Conservation (phyloP, 1,140 invertebrate genomes). For the Spodoptera frugiperda region DNA sequence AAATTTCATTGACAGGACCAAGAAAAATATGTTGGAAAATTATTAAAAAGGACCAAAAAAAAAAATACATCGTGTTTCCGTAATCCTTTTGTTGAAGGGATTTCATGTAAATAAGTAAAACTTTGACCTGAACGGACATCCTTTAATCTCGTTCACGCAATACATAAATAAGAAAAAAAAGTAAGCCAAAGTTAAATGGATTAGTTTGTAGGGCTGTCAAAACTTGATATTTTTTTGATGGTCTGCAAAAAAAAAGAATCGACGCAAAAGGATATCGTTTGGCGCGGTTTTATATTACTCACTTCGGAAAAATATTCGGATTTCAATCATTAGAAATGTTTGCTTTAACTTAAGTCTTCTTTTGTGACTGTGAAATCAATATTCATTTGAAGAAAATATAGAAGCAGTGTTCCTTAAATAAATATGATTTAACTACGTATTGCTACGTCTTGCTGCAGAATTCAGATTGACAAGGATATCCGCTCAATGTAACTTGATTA, state of each 20-base stretch:
- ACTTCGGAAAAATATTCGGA: neutral
- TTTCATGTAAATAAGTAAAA: conserved; percentile 8
- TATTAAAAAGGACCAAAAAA: conserved; percentile 1
- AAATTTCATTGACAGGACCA: conserved; percentile 13
- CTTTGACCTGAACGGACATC: conserved; percentile 15
- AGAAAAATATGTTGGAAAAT: neutral
- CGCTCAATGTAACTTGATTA: too few relatives aligned
- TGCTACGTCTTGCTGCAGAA: too few relatives aligned
- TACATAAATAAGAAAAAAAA: conserved; percentile 24
- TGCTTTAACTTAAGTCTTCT: neutral
- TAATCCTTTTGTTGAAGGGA: conserved; percentile 20
- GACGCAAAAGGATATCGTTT: neutral
- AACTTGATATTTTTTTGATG: conserved; percentile 8
- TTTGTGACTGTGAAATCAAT: neutral
- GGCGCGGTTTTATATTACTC: neutral
- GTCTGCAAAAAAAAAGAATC: neutral
- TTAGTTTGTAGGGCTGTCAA: conserved; percentile 18
- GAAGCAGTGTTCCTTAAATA: too few relatives aligned
- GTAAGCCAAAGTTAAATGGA: neutral
- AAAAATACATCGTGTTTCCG: neutral
- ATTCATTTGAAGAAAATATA: neutral
- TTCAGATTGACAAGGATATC: too few relatives aligned
- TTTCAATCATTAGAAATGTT: neutral
- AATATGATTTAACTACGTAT: too few relatives aligned
- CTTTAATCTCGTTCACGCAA: conserved; percentile 6